Percentiles rank a stretch among this genome's conserved stretches.
Conservation (phyloP, 2,888 invertebrate species). For the Chironomus riparius region DNA sequence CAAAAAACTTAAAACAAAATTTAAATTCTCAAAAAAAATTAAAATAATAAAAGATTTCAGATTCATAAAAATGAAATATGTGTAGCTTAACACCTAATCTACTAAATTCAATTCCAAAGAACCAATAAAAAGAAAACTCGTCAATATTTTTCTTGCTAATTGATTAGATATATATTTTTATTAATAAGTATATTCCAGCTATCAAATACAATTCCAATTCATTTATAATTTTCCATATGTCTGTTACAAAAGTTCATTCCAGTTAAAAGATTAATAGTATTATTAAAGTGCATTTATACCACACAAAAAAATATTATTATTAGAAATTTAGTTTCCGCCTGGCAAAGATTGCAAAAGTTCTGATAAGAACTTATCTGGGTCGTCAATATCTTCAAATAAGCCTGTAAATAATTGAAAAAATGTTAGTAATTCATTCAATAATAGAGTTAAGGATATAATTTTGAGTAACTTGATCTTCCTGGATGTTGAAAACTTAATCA, state of each 20-base stretch:
- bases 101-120: too few relatives aligned
- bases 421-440: neutral
- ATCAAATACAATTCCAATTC: neutral
- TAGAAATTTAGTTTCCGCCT: neutral
- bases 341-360: constrained; percentile 37
- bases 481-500: too few relatives aligned
- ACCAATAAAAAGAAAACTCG: neutral
- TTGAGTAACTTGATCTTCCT: too few relatives aligned
- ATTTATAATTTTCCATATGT: neutral
- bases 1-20: too few relatives aligned
- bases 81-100: too few relatives aligned
- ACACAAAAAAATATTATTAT: neutral
- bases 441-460: too few relatives aligned
- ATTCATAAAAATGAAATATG: too few relatives aligned
- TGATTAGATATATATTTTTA: neutral
- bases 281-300: neutral
- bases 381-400: constrained; percentile 38
- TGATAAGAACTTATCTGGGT: constrained; percentile 39
- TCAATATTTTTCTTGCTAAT: neutral
- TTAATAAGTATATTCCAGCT: neutral
- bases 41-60: too few relatives aligned
- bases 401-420: constrained; percentile 31
- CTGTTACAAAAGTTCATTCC: too few relatives aligned
- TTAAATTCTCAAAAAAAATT: too few relatives aligned
- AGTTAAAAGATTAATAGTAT: too few relatives aligned